Evolutionary conservation across 2,797 vertebrate genomes (phyloP).

Genomic region (Meriones psammophilus): DNA sequence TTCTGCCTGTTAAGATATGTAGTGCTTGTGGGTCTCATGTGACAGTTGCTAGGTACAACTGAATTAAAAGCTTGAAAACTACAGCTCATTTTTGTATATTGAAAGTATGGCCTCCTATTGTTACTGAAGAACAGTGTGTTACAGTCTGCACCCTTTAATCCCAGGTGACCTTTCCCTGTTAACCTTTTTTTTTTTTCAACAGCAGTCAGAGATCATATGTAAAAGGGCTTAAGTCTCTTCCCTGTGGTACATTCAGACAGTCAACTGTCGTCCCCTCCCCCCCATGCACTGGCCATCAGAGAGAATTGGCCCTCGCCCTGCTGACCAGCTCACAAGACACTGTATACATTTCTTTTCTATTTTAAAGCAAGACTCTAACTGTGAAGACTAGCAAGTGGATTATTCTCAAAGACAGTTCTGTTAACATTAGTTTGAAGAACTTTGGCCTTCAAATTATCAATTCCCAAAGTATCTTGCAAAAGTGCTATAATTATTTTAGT

Average conservation of each 20-base stretch:
- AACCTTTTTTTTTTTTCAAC: constrained; percentile 53
- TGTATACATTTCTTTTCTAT: not conserved
- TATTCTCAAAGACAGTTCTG: not conserved
- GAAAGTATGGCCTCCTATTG: constrained; percentile 50
- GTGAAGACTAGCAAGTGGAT: not conserved
- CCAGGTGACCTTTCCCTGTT: constrained; percentile 69
- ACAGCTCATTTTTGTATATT: constrained; percentile 18
- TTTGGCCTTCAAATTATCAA: not conserved
- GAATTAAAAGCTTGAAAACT: constrained; percentile 62
- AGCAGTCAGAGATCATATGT: constrained; percentile 74
- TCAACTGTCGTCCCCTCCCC: not conserved
- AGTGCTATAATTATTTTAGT: constrained; percentile 35
- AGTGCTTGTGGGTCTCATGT: constrained; percentile 39
- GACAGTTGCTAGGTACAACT: constrained; percentile 54
- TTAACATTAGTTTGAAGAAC: not conserved
- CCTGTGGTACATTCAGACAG: constrained; percentile 63
- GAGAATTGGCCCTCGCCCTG: constrained; percentile 21
- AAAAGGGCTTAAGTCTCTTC: constrained; percentile 77
- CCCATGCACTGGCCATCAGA: constrained; percentile 6
- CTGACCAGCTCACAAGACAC: not conserved
- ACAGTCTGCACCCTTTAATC: constrained; percentile 62
- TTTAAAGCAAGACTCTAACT: not conserved
- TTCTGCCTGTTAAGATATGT: not conserved
- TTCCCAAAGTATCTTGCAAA: constrained; percentile 34
- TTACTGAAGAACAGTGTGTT: constrained; percentile 49